Base-by-base conservation (phyloP, 2,888 invertebrate genomes). In the Poecilobothrus nobilitatus region DNA sequence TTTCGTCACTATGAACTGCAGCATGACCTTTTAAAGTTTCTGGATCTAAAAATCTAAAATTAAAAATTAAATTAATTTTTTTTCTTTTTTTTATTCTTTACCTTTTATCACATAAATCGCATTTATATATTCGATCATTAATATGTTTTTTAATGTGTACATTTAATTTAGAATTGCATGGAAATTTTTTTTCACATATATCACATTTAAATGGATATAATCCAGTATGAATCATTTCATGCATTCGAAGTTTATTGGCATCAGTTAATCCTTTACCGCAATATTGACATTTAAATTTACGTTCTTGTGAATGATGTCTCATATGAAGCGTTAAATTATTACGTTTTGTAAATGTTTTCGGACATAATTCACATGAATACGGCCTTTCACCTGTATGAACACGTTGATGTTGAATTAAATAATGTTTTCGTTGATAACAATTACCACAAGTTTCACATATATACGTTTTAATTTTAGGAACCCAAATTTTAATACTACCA, bases 71-170 rank as follows among this genome's bases (percentile, higher is more conserved):
- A 18, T 53, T 53, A 18, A 15, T 53, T 53, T 53, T 53, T 18
- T 53, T 3, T 53, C 15, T 53, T 18, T 53, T 12, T 53, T 15
- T 12, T 53, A 18, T 53, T 9, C 15, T 15, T 10, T 53, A 53
- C 53, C 53, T 65, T 65, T 65, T 65, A 1, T 65, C 65, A 65
- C 65, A 65, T 20, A 65, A n/a, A 65, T 65, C 65, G n/a, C 65
- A 65, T 20, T 65, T 65, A 65, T 65, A 33, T 18, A 65, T 65
- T 33, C 65, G 18, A 37, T 65, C 65, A 37, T 65, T 65, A 37
- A 65, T 37, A 65, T 65, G 65, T 12, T 34, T 15, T 37, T 65
- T 65, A 4, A 65, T 20, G 34, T 65, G 65, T 2, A 65, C 65
- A 65, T 65, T 65, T 20, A 65, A 65, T 65, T 65, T 65, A 37